Evolutionary conservation across 1,140 invertebrate genomes (phyloP).

Genomic region (Goniozus legneri): DNA sequence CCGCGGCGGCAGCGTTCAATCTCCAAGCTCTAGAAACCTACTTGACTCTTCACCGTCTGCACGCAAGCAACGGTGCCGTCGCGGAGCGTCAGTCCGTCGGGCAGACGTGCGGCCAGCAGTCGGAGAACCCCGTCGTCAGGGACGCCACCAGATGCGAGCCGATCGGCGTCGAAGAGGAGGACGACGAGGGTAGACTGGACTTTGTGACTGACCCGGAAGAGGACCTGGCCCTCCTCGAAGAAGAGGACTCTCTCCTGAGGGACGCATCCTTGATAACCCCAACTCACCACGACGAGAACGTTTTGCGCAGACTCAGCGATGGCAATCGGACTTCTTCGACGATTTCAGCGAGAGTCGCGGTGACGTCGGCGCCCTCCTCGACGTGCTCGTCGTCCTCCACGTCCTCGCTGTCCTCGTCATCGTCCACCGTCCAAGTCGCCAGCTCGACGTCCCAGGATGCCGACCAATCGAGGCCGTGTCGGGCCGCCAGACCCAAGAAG

Average conservation of each 20-base stretch:
- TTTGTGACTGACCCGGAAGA: constrained; percentile 54
- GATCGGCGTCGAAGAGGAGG: constrained; percentile 28
- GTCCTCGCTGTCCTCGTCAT: constrained; percentile 13
- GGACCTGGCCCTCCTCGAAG: constrained; percentile 50
- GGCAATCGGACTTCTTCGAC: constrained; percentile 14
- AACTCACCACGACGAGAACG: constrained; percentile 29
- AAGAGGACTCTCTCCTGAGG: constrained; percentile 36
- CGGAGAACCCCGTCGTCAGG: not conserved
- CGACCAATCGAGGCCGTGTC: constrained; percentile 43
- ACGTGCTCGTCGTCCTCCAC: constrained; percentile 17
- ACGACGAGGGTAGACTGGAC: constrained; percentile 38
- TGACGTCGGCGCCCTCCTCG: constrained; percentile 11
- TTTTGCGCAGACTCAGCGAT: constrained; percentile 42
- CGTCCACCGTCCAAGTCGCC: constrained; percentile 37
- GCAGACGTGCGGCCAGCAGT: constrained; percentile 11
- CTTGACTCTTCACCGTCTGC: constrained; percentile 71
- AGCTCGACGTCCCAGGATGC: constrained; percentile 36
- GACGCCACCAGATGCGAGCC: constrained; percentile 14
- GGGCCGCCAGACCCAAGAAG: constrained; percentile 62
- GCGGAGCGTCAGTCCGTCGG: not conserved
- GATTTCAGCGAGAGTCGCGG: constrained; percentile 12
- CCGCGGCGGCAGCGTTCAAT: constrained; percentile 74
- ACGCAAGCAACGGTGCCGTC: constrained; percentile 41
- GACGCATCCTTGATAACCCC: constrained; percentile 26
- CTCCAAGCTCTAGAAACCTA: constrained; percentile 80